Conservation (phyloP, 1,140 invertebrate genomes). For the Neoseiulus cucumeris region DNA sequence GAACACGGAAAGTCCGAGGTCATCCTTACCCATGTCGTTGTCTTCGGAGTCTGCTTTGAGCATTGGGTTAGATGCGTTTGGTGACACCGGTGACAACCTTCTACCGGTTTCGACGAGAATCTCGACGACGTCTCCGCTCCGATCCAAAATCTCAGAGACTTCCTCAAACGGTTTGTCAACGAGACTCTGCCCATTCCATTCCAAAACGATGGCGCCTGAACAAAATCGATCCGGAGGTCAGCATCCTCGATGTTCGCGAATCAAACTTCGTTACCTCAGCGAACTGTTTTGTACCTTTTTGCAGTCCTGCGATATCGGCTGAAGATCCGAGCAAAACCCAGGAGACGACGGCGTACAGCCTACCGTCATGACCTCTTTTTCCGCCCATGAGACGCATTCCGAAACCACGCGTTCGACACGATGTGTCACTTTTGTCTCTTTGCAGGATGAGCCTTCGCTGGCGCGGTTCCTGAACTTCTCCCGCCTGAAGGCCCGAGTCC, state of each 20-base stretch:
- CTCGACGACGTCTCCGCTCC: constrained; percentile 55
- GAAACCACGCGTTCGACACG: constrained; percentile 46
- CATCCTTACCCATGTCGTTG: constrained; percentile 2
- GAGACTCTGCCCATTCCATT: constrained; percentile 61
- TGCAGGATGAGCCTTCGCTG: constrained; percentile 18
- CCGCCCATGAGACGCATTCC: constrained; percentile 81
- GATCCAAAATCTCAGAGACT: constrained; percentile 56
- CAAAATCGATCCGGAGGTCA: constrained; percentile 8
- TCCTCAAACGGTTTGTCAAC: constrained; percentile 77
- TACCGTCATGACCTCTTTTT: constrained; percentile 55
- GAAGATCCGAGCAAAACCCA: constrained; percentile 72
- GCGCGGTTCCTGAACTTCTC: constrained; percentile 31
- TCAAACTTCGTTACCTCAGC: not conserved
- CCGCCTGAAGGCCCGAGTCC: constrained; percentile 36
- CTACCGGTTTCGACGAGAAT: constrained; percentile 44
- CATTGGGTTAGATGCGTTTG: constrained; percentile 4
- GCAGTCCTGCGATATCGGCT: constrained; percentile 62
- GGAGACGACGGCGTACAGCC: constrained; percentile 67
- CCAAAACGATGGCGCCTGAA: constrained; percentile 35
- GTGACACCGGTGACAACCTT: constrained; percentile 11
- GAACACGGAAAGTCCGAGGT: no score
- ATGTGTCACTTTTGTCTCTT: constrained; percentile 16
- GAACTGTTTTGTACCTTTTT: constrained; percentile 36
- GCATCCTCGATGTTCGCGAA: not conserved
- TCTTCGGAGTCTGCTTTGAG: constrained; percentile 3